These are phyloP conservation scores for Lasioglossum oenotherae DNA, from an alignment of 2,888 invertebrate species.

Conservation along the genomic window DNA sequence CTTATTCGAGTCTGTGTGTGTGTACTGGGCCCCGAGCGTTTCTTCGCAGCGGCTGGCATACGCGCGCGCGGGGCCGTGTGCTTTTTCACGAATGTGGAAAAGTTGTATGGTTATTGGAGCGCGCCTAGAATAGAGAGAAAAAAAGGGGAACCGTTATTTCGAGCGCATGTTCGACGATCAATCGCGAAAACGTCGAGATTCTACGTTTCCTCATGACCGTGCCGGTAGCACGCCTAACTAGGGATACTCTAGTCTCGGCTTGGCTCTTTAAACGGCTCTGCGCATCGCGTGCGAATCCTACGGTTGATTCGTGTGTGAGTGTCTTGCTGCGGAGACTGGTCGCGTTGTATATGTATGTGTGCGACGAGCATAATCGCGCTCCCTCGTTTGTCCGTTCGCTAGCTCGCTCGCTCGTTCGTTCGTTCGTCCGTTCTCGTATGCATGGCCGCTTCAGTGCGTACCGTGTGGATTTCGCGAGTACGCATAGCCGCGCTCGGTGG, in stretches of 20 bases:
- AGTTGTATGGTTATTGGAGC: slow-evolving; percentile 48
- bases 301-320: slow-evolving; percentile 44
- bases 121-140: slow-evolving; percentile 39
- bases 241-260: slow-evolving; percentile 65
- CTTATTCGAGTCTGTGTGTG: too few species aligned
- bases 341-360: slow-evolving; percentile 14
- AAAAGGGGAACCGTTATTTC: slow-evolving; percentile 53
- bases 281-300: slow-evolving; percentile 66
- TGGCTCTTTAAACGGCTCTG: slow-evolving; percentile 73
- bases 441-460: slow-evolving; percentile 60
- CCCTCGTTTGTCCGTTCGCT: slow-evolving; percentile 36
- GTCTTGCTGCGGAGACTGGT: slow-evolving; percentile 10
- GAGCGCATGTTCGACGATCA: slow-evolving; percentile 50
- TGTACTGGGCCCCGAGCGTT: background rate
- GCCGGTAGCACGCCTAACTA: slow-evolving; percentile 70
- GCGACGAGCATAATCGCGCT: background rate
- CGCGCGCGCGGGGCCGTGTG: slow-evolving; percentile 13
- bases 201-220: slow-evolving; percentile 53
- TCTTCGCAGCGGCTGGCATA: background rate
- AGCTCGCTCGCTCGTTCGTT: slow-evolving; percentile 25
- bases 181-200: slow-evolving; percentile 57
- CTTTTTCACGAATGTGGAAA: slow-evolving; percentile 32
- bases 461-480: slow-evolving; percentile 53
- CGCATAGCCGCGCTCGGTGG: slow-evolving; percentile 41
- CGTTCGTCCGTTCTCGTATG: slow-evolving; percentile 55